Evolutionary conservation across 2,113 vertebrate genomes (phyloP).

Genomic region (Meles meles): DNA sequence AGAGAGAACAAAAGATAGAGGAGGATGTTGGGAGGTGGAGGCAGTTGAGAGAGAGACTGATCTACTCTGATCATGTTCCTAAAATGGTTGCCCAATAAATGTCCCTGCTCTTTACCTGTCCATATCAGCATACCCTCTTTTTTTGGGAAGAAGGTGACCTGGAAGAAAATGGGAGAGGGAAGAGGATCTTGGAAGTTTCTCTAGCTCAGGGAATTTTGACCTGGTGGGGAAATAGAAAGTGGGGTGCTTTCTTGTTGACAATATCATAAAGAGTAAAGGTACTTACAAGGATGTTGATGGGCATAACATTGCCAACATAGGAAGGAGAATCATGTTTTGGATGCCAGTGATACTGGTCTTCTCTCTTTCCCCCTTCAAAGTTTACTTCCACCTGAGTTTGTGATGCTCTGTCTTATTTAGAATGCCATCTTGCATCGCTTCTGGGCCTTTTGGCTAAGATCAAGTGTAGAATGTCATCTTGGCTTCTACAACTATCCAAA

Average conservation of each 20-base stretch:
- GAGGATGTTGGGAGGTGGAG: background rate
- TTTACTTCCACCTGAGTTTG: background rate
- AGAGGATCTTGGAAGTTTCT: background rate
- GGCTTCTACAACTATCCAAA: background rate
- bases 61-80: background rate
- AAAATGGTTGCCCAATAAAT: background rate
- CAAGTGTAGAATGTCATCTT: background rate
- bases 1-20: background rate
- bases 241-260: background rate
- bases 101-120: background rate
- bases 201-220: background rate
- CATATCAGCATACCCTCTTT: background rate
- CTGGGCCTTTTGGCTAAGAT: too few relatives aligned
- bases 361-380: rapidly evolving
- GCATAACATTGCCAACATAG: background rate
- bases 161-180: background rate
- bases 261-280: background rate
- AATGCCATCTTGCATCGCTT: background rate
- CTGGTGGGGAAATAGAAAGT: background rate
- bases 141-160: background rate
- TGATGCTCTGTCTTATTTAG: background rate
- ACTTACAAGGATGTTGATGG: too few relatives aligned
- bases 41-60: background rate
- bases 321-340: background rate
- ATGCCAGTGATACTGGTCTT: background rate